phyloP scores from a whole-genome alignment of 2,888 invertebrate species.

The Chloroclystis v-ata region DNA sequence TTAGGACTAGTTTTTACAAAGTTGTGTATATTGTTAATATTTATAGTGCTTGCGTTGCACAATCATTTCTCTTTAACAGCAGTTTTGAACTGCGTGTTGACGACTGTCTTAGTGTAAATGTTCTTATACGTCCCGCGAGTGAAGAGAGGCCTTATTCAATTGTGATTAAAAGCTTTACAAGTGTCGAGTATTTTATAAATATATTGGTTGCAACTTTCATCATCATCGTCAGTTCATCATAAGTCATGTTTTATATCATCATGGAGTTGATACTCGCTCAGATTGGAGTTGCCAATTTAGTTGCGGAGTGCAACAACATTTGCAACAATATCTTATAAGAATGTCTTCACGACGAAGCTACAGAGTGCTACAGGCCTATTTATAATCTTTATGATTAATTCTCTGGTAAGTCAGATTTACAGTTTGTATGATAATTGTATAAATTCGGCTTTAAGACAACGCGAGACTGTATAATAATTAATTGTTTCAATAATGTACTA shows the following conservation, averaged over 20 bases:
- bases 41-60: conserved; percentile 26
- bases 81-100: conserved; percentile 15
- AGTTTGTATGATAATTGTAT: conserved; percentile 48
- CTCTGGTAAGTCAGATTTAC: conserved; percentile 42
- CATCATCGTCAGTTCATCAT: not conserved
- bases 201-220: conserved; percentile 14
- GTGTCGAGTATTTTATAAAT: conserved; percentile 8
- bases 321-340: conserved; percentile 21
- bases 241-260: conserved; percentile 8
- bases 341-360: conserved; percentile 26
- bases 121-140: conserved; percentile 30
- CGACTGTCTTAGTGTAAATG: conserved; percentile 35
- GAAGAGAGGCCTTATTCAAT: conserved; percentile 35
- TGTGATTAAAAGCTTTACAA: conserved; percentile 19
- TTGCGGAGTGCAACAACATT: conserved; percentile 39
- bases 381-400: conserved; percentile 24
- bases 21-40: conserved; percentile 18
- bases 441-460: conserved; percentile 67
- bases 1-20: conserved; percentile 17
- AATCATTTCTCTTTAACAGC: conserved; percentile 14
- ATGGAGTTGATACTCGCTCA: conserved; percentile 41
- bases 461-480: conserved; percentile 69
- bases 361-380: conserved; percentile 33
- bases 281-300: conserved; percentile 58
- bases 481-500: conserved; percentile 56